A percentile compares a stretch with the other conserved stretches of the same genome.
Conservation (phyloP, 2,113 vertebrate species). For the Murina feae region DNA sequence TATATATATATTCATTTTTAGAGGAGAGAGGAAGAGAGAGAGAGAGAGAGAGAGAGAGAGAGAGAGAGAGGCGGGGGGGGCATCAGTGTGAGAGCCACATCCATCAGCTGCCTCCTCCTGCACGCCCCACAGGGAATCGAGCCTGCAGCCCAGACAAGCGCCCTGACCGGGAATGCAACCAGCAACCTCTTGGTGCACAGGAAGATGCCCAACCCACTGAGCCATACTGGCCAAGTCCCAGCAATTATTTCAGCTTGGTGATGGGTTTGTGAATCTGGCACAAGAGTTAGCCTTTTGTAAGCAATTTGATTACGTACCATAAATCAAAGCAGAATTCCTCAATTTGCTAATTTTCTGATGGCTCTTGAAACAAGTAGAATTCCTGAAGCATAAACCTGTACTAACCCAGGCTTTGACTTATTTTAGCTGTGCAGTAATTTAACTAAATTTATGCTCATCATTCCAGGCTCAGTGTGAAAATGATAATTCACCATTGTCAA, state of each 20-base stretch:
- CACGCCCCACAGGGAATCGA: too few species aligned
- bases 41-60: too few species aligned
- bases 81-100: too few species aligned
- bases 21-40: too few species aligned
- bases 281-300: conserved; percentile 19
- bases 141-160: too few species aligned
- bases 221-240: too few species aligned
- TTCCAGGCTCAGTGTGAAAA: conserved; percentile 7
- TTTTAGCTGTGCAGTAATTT: conserved; percentile 31
- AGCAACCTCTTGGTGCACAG: too few species aligned
- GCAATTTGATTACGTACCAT: conserved; percentile 43
- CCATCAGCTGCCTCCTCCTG: too few species aligned
- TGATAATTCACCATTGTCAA: conserved; percentile 31
- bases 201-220: too few species aligned
- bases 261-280: conserved; percentile 45
- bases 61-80: too few species aligned
- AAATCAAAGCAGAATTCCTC: conserved; percentile 25
- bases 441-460: neutral
- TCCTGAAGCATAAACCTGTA: conserved; percentile 13
- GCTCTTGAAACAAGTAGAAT: conserved; percentile 50
- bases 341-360: conserved; percentile 11
- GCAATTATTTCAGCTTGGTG: conserved; percentile 42
- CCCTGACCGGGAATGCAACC: too few species aligned
- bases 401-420: conserved; percentile 33
- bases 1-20: too few species aligned